Evolutionary conservation across 2,888 invertebrate genomes (phyloP).

Genomic region (Pandemis corylana): DNA sequence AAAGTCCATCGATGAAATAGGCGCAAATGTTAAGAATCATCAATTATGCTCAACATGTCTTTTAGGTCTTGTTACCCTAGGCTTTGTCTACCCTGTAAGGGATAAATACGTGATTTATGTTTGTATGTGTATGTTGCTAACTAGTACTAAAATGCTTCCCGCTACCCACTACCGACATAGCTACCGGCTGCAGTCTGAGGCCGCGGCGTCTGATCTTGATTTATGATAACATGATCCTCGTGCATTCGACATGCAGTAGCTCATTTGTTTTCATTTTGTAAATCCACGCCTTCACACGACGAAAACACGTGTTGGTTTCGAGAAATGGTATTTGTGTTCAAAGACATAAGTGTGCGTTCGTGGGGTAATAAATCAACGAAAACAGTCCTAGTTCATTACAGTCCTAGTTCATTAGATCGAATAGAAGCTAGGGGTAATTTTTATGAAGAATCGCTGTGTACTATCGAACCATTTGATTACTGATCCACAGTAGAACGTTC

Average conservation of each 20-base stretch:
- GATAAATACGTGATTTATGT: no score
- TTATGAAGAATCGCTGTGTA: no score
- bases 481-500: no score
- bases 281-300: constrained; percentile 34
- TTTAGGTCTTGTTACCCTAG: no score
- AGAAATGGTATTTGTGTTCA: constrained; percentile 34
- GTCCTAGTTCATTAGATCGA: neutral
- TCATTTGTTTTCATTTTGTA: constrained; percentile 40
- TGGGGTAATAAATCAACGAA: constrained; percentile 18
- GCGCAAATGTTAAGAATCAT: no score
- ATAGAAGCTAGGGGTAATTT: neutral
- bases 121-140: no score
- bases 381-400: neutral
- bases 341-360: neutral
- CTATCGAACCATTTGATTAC: no score
- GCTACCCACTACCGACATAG: neutral
- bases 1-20: no score
- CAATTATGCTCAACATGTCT: no score
- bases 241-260: constrained; percentile 18
- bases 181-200: neutral
- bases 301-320: constrained; percentile 31
- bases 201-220: constrained; percentile 33
- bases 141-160: neutral
- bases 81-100: no score
- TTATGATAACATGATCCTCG: constrained; percentile 27